These are phyloP conservation scores for Apeltes quadracus DNA, from an alignment of 2,113 vertebrate genomes.

Conservation along the genomic window DNA sequence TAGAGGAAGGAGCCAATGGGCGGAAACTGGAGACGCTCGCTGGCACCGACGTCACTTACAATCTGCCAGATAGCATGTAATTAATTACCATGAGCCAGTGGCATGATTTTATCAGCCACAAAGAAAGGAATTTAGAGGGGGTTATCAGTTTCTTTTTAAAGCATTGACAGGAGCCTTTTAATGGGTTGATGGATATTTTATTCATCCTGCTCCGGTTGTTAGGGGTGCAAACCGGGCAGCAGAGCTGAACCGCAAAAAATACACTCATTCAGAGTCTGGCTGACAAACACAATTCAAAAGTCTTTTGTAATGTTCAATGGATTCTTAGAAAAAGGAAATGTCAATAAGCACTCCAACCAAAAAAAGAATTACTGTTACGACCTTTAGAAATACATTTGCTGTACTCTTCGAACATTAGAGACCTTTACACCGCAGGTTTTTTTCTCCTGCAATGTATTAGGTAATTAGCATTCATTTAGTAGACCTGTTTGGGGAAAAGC, in stretches of 20 bases:
- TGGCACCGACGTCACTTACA: constrained; percentile 65
- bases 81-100: constrained; percentile 75
- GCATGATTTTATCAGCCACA: constrained; percentile 70
- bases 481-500: constrained; percentile 45
- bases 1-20: constrained; percentile 42
- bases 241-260: constrained; percentile 15
- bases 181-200: constrained; percentile 72
- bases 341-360: constrained; percentile 35
- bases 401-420: constrained; percentile 48
- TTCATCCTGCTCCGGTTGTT: constrained; percentile 45
- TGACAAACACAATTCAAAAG: constrained; percentile 24
- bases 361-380: constrained; percentile 42
- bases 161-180: constrained; percentile 66
- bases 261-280: constrained; percentile 21
- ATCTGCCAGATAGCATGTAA: constrained; percentile 75
- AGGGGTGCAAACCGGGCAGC: constrained; percentile 13
- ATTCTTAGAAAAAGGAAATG: constrained; percentile 41
- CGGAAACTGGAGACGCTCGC: constrained; percentile 51
- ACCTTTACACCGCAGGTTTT: constrained; percentile 27
- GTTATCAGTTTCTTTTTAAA: constrained; percentile 73
- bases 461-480: constrained; percentile 63
- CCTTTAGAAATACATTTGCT: constrained; percentile 43
- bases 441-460: constrained; percentile 55
- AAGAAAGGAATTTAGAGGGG: constrained; percentile 59
- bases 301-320: constrained; percentile 9